Evolutionary conservation across 2,113 vertebrate genomes (phyloP).

Genomic region (Serinus canaria): DNA sequence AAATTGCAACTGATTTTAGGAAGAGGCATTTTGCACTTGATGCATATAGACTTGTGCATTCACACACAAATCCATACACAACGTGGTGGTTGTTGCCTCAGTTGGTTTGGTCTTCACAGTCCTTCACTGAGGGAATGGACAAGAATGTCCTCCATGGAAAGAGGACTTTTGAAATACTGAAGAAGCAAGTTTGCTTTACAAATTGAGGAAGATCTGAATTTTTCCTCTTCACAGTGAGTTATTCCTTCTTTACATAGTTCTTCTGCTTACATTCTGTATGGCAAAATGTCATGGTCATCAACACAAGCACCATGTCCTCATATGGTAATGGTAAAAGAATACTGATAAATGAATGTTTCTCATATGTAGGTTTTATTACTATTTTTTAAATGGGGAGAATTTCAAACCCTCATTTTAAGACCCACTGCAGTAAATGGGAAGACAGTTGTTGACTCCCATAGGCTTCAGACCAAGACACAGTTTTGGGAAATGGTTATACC

Average conservation of each 20-base stretch:
- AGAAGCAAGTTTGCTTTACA: background rate
- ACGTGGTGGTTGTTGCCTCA: background rate
- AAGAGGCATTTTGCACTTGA: background rate
- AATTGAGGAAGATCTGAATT: background rate
- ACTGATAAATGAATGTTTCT: background rate
- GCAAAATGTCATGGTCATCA: background rate
- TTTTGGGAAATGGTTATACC: background rate
- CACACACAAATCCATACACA: background rate
- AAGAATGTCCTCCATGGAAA: background rate
- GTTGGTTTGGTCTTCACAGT: background rate
- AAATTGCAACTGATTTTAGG: conserved; percentile 8
- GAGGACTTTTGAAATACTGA: background rate
- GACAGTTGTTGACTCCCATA: background rate
- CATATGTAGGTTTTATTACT: background rate
- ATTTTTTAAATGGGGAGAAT: background rate
- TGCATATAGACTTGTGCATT: background rate
- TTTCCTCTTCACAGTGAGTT: background rate
- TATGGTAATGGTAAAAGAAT: background rate
- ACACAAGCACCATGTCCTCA: background rate
- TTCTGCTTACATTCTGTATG: background rate
- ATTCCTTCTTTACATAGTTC: background rate
- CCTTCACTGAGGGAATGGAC: background rate
- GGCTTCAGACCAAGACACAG: background rate
- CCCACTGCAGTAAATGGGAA: background rate
- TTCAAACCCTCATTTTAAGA: background rate